Base-by-base conservation (phyloP, 2,113 vertebrate genomes). In the Orthonyx spaldingii region DNA sequence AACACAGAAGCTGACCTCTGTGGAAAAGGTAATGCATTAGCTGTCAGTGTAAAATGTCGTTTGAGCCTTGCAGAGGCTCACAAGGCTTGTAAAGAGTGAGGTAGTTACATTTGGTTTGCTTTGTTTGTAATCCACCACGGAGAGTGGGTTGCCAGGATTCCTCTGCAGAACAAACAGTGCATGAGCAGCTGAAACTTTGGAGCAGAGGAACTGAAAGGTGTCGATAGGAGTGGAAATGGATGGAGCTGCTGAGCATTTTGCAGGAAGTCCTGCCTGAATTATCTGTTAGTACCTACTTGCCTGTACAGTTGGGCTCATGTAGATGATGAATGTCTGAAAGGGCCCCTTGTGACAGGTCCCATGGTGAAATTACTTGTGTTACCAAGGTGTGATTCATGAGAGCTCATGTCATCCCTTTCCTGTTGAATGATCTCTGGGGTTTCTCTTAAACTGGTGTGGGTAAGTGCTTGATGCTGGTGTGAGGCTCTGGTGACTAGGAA, bases 101-200 rank as follows among this genome's bases (percentile, higher is more conserved):
- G n/a, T 12, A n/a, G 33, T 53, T 86, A 19, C 1, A 9, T 32
- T 57, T 5, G 12, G 10, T 47, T 84, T 65, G 47, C 41, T 89
- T 50, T 8, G 4, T 65, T 69, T 5, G 2, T 26, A 52, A 20
- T 60, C 50, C 0, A 3, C 24, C 7, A 2, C 0, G 1, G 60
- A 52, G 33, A 13, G 32, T 26, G 21, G 7, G 12, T 47, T 52
- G 16, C 18, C 50, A 57, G 35, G 69, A 37, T 81, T 42, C 24
- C 50, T 39, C 30, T 60, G 74, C n/a, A 28, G 70, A 63, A 15
- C 1, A 3, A 68, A 35, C 41, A 1, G 4, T 21, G 17, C 0
- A 0, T 27, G 37, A 69, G 46, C 46, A 56, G 7, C 57, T 53
- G 72, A 17, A 53, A 5, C 47, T 63, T 61, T 41, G 52, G 32